A percentile compares a stretch with the other conserved stretches of the same genome.
Conservation (phyloP, 2,888 invertebrate species). For the Meloe dianella region DNA sequence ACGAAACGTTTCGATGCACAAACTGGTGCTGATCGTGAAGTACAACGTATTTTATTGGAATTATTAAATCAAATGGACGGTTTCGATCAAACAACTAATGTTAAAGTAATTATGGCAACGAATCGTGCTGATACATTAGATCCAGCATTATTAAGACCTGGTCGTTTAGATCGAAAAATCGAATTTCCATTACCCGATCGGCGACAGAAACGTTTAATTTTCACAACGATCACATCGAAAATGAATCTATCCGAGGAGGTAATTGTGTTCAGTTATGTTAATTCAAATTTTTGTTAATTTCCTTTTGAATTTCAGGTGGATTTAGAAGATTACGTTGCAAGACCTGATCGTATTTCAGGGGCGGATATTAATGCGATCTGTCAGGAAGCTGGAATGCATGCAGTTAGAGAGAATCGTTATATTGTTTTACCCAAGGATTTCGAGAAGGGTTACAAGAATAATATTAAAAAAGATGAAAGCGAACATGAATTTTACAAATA, state of each 20-base stretch:
- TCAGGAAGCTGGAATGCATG: slow-evolving; percentile 99
- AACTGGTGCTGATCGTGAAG: slow-evolving; percentile 97
- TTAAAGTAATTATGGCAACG: slow-evolving; percentile 97
- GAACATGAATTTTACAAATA: slow-evolving; percentile 99
- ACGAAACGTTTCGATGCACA: slow-evolving; percentile 98
- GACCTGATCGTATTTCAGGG: slow-evolving; percentile 98
- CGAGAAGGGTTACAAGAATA: slow-evolving; percentile 99
- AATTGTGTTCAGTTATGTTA: slow-evolving; percentile 24
- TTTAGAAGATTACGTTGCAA: slow-evolving; percentile 97
- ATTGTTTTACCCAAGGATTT: slow-evolving; percentile 99
- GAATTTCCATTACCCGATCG: slow-evolving; percentile 97
- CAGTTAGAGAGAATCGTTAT: slow-evolving; percentile 98
- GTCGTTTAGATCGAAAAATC: slow-evolving; percentile 96
- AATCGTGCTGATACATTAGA: slow-evolving; percentile 98
- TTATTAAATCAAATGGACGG: slow-evolving; percentile 99
- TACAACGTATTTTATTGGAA: slow-evolving; percentile 96
- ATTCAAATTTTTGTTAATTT: background rate
- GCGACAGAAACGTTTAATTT: slow-evolving; percentile 92
- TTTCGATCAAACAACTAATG: slow-evolving; percentile 99
- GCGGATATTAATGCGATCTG: slow-evolving; percentile 99
- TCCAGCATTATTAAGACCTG: slow-evolving; percentile 94
- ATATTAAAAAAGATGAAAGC: slow-evolving; percentile 98
- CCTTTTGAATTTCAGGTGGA: slow-evolving; percentile 69
- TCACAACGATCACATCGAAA: slow-evolving; percentile 95
- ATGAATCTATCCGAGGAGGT: slow-evolving; percentile 97